These are phyloP conservation scores for Physella acuta DNA, from an alignment of 1,140 invertebrate species.

Conservation along the genomic window DNA sequence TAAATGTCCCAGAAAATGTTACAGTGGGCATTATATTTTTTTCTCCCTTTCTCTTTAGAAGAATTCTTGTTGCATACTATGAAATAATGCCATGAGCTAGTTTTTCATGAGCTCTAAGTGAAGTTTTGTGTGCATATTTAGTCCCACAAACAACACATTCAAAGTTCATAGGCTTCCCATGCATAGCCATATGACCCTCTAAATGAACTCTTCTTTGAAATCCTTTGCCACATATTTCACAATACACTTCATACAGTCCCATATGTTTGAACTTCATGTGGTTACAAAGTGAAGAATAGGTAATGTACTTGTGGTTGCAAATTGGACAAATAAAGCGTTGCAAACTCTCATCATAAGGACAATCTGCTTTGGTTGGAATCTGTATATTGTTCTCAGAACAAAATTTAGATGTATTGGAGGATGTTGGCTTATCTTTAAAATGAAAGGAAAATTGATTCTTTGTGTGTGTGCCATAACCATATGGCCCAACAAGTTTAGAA, in stretches of 20 bases:
- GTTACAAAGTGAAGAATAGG: not conserved
- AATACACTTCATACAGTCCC: not conserved
- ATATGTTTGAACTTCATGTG: slow-evolving; percentile 11
- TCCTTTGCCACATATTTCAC: slow-evolving; percentile 13
- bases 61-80: no score
- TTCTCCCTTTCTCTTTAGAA: no score
- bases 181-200: slow-evolving; percentile 13
- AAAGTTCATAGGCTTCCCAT: slow-evolving; percentile 20
- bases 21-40: no score
- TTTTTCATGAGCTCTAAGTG: slow-evolving; percentile 14
- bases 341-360: slow-evolving; percentile 2
- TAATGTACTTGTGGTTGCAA: not conserved
- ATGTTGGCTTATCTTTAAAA: not conserved
- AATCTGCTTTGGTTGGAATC: slow-evolving; percentile 12
- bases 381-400: not conserved
- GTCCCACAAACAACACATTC: slow-evolving; percentile 10
- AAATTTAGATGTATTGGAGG: not conserved
- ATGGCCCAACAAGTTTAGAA: slow-evolving; percentile 3
- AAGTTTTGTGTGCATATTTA: slow-evolving; percentile 16
- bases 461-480: not conserved
- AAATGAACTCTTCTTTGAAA: slow-evolving; percentile 11
- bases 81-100: not conserved
- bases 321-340: slow-evolving; percentile 12
- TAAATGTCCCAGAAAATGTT: no score
- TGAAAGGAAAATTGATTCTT: not conserved